Evolutionary conservation across 2,888 invertebrate genomes (phyloP), one percentile per base, ranked within the genome.

Genomic region (Congeria kusceri): DNA sequence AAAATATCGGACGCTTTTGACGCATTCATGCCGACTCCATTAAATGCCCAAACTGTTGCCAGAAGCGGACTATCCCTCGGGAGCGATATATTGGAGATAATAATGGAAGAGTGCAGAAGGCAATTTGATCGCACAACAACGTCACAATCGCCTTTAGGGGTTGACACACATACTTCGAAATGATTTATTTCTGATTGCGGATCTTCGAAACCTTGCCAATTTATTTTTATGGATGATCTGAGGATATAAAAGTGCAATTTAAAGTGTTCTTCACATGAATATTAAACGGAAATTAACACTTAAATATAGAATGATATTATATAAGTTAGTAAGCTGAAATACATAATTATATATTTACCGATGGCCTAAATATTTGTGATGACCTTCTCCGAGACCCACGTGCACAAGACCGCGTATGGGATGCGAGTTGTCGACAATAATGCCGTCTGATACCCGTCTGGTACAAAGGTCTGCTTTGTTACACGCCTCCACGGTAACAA

Each of bases 191-290:
- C 73, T n/a, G 77, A 77, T 28, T 77, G 72, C 15, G 72, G 72
- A 65, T 77, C 78, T 25, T 69, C 65, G 62, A 74, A 79, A 32
- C 62, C 65, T 56, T 46, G 13, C 83, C 84, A 69, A n/a, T 64
- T 59, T 5, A 71, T 28, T 9, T 70, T 57, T 3, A 75, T 13
- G 0, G 44, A 66, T 15, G 82, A 65, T 3, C 82, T 82, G 63
- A 18, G 64, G 68, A 46, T 13, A 39, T 15, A 39, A 39, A 7
- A 39, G 3, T 39, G 39, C n/a, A n/a, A n/a, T n/a, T n/a, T n/a
- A n/a, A n/a, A n/a, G n/a, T n/a, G n/a, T n/a, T n/a, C n/a, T n/a
- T n/a, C n/a, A n/a, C n/a, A n/a, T n/a, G n/a, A n/a, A n/a, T n/a
- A n/a, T n/a, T n/a, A n/a, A n/a, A n/a, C n/a, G n/a, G n/a, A n/a